Percentiles rank a stretch among this genome's conserved stretches.
Evolutionary conservation across 2,113 vertebrate genomes (phyloP).

Genomic region (Chionodraco myersi): DNA sequence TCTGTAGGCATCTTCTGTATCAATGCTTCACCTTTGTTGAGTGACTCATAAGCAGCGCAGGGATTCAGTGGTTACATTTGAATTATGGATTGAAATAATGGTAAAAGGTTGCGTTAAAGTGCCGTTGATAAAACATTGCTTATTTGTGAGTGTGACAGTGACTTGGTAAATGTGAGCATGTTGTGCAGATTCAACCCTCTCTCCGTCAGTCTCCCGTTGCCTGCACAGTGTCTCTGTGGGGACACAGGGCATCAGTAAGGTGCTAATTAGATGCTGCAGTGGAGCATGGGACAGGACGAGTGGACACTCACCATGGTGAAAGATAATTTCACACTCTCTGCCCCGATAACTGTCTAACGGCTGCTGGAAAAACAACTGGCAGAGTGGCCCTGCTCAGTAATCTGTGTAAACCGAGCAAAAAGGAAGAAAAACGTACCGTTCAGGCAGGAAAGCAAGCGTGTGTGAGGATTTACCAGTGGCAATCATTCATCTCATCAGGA

Average conservation of each 20-base stretch:
- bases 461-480: constrained; percentile 9
- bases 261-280: constrained; percentile 69
- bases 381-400: constrained; percentile 46
- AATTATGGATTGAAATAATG: background rate
- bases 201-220: constrained; percentile 15
- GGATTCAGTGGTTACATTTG: background rate
- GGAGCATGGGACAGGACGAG: constrained; percentile 59
- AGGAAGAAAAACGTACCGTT: background rate
- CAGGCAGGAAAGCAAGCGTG: too few relatives aligned
- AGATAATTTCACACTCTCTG: constrained; percentile 79
- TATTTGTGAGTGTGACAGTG: too few relatives aligned
- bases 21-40: background rate
- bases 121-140: background rate
- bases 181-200: constrained; percentile 4
- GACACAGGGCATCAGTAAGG: constrained; percentile 52
- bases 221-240: constrained; percentile 29
- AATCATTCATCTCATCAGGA: constrained; percentile 4
- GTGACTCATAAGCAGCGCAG: background rate
- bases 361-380: constrained; percentile 62
- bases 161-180: background rate
- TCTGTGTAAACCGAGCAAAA: constrained; percentile 43
- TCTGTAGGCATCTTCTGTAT: background rate
- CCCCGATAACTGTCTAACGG: constrained; percentile 65
- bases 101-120: background rate
- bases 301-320: constrained; percentile 65